Percentiles rank a stretch among this genome's conserved stretches.
Conservation (phyloP, 1,140 invertebrate genomes). For the Prorops nasuta region DNA sequence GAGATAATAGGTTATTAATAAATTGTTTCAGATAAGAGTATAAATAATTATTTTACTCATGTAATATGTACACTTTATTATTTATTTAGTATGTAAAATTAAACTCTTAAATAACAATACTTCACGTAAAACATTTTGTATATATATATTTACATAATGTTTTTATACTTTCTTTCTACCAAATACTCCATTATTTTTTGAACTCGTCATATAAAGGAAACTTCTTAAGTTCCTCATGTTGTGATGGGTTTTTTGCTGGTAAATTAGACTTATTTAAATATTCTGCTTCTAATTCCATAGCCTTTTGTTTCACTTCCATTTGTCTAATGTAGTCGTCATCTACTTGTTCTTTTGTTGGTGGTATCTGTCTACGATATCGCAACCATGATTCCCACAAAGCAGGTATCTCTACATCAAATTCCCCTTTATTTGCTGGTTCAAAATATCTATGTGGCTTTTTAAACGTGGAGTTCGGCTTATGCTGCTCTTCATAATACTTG, state of each 20-base stretch:
- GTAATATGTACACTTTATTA: too few relatives aligned
- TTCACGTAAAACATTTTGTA: too few relatives aligned
- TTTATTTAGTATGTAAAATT: too few relatives aligned
- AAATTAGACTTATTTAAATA: conserved; percentile 19
- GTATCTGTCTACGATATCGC: conserved; percentile 64
- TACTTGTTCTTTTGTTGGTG: conserved; percentile 73
- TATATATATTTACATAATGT: conserved; percentile 19
- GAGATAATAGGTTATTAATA: conserved; percentile 24
- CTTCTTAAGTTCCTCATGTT: too few relatives aligned
- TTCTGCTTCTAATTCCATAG: conserved; percentile 62
- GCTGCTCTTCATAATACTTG: conserved; percentile 75
- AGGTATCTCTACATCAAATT: conserved; percentile 71
- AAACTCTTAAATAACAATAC: too few relatives aligned
- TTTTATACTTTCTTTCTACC: conserved; percentile 1
- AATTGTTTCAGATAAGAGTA: conserved; percentile 29
- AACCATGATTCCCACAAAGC: conserved; percentile 86
- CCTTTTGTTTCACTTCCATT: conserved; percentile 76
- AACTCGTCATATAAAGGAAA: too few relatives aligned
- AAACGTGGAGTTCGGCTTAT: conserved; percentile 60
- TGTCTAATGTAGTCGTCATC: too few relatives aligned
- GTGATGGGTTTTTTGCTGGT: too few relatives aligned
- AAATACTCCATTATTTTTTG: neutral
- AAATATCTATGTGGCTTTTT: conserved; percentile 69
- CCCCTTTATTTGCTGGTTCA: conserved; percentile 61
- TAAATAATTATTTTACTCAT: conserved; percentile 4